phyloP scores from a whole-genome alignment of 2,888 invertebrate species.

The Pharmacophagus antenor region DNA sequence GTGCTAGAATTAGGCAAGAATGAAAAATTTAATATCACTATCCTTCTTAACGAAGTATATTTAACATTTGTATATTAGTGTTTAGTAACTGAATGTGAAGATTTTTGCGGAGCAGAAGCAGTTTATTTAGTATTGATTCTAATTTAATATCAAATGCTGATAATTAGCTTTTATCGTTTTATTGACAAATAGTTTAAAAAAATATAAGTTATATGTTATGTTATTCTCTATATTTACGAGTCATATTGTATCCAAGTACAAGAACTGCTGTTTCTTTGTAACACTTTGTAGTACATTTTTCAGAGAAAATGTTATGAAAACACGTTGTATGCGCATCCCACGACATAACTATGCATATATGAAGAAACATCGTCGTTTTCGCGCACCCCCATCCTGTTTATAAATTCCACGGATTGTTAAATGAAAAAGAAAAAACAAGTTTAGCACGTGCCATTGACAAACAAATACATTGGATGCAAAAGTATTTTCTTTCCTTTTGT shows the following conservation, averaged over 20 bases:
- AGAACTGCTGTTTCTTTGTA: constrained; percentile 10
- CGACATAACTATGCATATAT: constrained; percentile 28
- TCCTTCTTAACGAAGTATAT: too few species aligned
- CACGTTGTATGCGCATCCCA: constrained; percentile 39
- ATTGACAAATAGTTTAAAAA: too few species aligned
- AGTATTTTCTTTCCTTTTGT: too few species aligned
- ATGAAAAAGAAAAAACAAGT: constrained; percentile 44
- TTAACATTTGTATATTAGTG: too few species aligned
- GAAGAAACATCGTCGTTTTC: constrained; percentile 24
- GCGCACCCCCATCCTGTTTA: constrained; percentile 50
- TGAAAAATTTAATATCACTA: too few species aligned
- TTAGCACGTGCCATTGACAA: constrained; percentile 46
- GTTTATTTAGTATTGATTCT: too few species aligned
- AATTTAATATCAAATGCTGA: too few species aligned
- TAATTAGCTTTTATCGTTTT: too few species aligned
- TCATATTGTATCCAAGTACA: background rate
- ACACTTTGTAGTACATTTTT: constrained; percentile 43
- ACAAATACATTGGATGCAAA: background rate
- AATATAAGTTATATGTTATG: too few species aligned
- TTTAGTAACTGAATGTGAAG: too few species aligned
- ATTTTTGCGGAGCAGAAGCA: too few species aligned
- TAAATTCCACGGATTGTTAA: constrained; percentile 56
- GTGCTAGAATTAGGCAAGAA: too few species aligned
- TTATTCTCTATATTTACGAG: background rate
- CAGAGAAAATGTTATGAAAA: constrained; percentile 63